Percentiles rank a stretch among this genome's conserved stretches.
Evolutionary conservation across 92 coral and sea anemone genomes (phyloP).

Genomic region (Parazoanthus darwini): DNA sequence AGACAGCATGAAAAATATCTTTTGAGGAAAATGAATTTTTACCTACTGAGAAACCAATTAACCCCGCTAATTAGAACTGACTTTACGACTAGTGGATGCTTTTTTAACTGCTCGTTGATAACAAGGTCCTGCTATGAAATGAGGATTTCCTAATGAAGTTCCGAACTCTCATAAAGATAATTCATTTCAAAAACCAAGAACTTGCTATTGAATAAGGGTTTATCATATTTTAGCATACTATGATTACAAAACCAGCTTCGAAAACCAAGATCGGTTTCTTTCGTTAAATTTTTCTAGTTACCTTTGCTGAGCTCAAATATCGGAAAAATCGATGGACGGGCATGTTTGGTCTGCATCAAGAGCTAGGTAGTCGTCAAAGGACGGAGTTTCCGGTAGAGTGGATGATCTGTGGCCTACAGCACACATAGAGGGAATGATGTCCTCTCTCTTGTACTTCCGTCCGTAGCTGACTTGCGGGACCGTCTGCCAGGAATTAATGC

Average conservation of each 20-base stretch:
- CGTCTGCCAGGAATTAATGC: conserved; percentile 66
- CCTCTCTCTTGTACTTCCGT: conserved; percentile 62
- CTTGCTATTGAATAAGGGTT: not conserved
- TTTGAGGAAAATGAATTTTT: no score
- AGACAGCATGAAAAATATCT: no score
- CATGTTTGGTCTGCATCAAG: conserved; percentile 98
- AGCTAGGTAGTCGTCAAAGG: conserved; percentile 93
- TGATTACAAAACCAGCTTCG: not conserved
- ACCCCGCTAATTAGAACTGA: not conserved
- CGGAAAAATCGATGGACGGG: conserved; percentile 96
- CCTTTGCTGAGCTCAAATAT: conserved; percentile 59
- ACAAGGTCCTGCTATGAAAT: not conserved
- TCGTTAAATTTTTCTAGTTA: not conserved
- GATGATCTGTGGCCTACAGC: conserved; percentile 48
- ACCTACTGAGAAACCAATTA: not conserved
- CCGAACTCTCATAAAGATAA: no score
- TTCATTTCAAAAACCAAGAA: not conserved
- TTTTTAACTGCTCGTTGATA: not conserved
- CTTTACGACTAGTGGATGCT: not conserved
- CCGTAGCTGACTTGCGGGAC: conserved; percentile 53
- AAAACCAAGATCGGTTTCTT: not conserved
- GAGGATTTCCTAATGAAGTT: not conserved
- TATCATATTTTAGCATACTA: not conserved
- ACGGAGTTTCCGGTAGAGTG: conserved; percentile 80
- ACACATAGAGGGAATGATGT: conserved; percentile 55